Conservation (phyloP, 37 sponge, comb jelly and placozoan species). For the Ianthella basta region DNA sequence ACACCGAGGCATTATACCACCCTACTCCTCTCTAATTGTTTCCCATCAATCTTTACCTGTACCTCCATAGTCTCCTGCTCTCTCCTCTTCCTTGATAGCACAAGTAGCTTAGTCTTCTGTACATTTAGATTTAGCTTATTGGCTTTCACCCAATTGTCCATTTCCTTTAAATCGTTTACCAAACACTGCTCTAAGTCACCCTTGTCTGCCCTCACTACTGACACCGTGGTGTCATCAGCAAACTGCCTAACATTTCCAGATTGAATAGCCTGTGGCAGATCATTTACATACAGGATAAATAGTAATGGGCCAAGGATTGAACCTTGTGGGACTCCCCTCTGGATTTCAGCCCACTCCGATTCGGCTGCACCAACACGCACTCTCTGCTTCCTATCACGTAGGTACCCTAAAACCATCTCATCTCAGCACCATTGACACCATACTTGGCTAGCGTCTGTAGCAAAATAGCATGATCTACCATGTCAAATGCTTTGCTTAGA, state of each 20-base stretch:
- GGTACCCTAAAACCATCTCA: constrained; percentile 25
- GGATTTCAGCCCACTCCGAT: constrained; percentile 20
- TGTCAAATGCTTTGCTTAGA: constrained; percentile 34
- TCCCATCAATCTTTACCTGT: background rate
- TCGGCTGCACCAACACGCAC: background rate
- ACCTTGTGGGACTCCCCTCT: constrained; percentile 45
- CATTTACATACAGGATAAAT: constrained; percentile 39
- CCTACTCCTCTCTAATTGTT: background rate
- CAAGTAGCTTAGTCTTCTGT: background rate
- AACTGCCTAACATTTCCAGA: background rate
- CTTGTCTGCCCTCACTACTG: background rate
- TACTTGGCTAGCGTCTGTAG: background rate
- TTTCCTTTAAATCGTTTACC: background rate
- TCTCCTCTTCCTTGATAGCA: background rate
- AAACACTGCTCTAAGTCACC: background rate
- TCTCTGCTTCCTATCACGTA: background rate
- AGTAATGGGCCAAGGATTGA: constrained; percentile 46
- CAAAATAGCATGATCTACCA: constrained; percentile 5
- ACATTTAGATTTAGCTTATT: background rate
- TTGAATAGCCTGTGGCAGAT: constrained; percentile 19
- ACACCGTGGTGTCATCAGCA: constrained; percentile 38
- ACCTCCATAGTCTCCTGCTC: background rate
- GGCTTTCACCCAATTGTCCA: background rate
- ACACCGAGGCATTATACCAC: background rate
- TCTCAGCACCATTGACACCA: background rate